These are phyloP conservation scores for Xestoiulus laeticollis DNA, from an alignment of 2,888 invertebrate genomes.

Conservation along the genomic window DNA sequence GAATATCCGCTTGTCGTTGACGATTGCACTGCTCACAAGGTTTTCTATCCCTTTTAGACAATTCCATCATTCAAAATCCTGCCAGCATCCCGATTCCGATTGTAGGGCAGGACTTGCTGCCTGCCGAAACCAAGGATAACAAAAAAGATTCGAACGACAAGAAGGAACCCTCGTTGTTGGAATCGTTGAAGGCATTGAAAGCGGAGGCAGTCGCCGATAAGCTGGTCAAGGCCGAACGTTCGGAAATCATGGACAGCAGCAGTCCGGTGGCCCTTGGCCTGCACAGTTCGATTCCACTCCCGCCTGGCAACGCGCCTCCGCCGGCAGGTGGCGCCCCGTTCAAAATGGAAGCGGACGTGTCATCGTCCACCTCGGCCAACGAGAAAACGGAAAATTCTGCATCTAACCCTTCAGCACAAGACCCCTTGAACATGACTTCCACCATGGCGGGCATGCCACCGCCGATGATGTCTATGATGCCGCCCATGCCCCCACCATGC, in stretches of 20 bases:
- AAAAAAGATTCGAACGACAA: background rate
- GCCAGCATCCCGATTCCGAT: background rate
- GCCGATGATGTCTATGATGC: conserved; percentile 20
- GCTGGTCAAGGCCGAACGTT: background rate
- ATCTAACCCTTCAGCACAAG: background rate
- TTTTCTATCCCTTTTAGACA: background rate
- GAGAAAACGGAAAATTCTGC: background rate
- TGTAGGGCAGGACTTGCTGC: background rate
- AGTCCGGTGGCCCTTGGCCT: conserved; percentile 8
- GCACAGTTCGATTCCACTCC: conserved; percentile 44
- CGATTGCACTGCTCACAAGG: too few relatives aligned
- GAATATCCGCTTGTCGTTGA: too few relatives aligned
- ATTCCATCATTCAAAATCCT: background rate
- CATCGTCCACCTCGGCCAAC: background rate
- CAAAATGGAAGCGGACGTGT: background rate
- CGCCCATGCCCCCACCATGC: conserved; percentile 20
- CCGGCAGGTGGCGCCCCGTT: background rate
- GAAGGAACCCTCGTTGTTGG: background rate
- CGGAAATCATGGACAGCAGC: conserved; percentile 17
- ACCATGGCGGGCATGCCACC: background rate
- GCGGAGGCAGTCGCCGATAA: background rate
- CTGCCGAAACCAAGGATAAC: background rate
- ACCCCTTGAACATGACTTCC: background rate
- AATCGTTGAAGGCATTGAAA: background rate
- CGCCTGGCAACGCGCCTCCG: conserved; percentile 36